Conservation (phyloP, 2,113 vertebrate species). For the Odocoileus hemionus region DNA sequence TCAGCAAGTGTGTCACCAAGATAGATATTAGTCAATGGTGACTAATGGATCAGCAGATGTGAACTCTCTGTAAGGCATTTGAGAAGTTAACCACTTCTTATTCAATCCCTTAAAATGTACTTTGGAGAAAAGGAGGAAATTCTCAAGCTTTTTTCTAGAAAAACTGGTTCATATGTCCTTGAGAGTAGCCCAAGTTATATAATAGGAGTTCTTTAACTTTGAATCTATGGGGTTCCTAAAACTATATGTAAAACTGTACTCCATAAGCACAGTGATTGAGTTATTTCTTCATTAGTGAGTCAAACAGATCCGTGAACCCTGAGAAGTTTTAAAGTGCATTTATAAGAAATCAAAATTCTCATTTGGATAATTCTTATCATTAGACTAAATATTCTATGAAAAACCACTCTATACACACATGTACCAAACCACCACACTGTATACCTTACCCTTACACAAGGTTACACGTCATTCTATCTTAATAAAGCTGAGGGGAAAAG, state of each 20-base stretch:
- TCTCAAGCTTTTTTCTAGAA: conserved; percentile 17
- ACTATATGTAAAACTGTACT: not conserved
- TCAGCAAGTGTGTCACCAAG: not conserved
- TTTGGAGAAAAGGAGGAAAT: conserved; percentile 3
- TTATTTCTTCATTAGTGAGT: not conserved
- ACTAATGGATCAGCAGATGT: conserved; percentile 2
- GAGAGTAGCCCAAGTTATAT: not conserved
- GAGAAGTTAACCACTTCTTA: not conserved
- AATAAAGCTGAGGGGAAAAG: not conserved
- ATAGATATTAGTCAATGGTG: not conserved
- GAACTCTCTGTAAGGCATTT: not conserved
- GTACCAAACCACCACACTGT: not conserved
- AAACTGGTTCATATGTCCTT: conserved; percentile 12
- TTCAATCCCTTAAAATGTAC: not conserved
- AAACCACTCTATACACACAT: not conserved
- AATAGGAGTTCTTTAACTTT: not conserved
- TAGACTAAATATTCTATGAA: not conserved
- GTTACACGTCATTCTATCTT: not conserved
- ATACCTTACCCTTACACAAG: not conserved
- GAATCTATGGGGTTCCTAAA: not conserved
- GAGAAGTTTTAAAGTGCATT: not conserved
- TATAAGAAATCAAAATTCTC: not conserved
- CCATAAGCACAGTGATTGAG: not conserved
- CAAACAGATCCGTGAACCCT: not conserved
- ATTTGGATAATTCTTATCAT: not conserved